Percentiles rank a stretch among this genome's conserved stretches.
phyloP scores from a whole-genome alignment of 2,888 invertebrate species.

The Belgica antarctica region DNA sequence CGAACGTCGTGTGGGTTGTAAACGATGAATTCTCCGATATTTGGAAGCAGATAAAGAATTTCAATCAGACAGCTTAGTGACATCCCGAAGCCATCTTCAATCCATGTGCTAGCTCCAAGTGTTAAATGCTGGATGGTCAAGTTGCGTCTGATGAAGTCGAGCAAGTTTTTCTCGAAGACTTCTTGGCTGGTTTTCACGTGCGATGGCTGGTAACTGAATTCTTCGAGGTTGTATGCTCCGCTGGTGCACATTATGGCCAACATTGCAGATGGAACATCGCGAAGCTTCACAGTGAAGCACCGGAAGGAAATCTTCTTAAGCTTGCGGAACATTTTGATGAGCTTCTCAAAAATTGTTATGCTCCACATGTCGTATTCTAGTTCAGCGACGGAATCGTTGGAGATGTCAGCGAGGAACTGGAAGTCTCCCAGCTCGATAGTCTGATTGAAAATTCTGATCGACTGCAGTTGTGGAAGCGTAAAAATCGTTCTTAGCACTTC shows the following conservation, averaged over 20 bases:
- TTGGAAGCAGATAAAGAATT: neutral
- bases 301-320: neutral
- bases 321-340: neutral
- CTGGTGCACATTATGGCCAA: neutral
- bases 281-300: neutral
- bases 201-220: neutral
- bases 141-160: neutral
- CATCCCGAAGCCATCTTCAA: neutral
- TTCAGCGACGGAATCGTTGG: neutral
- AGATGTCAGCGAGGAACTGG: neutral
- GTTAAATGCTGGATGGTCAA: neutral
- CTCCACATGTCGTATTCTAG: neutral
- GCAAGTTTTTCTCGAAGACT: neutral
- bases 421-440: neutral
- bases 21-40: neutral
- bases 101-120: neutral
- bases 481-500: neutral
- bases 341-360: neutral
- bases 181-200: neutral
- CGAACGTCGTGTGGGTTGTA: neutral
- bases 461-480: neutral
- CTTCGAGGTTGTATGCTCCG: neutral
- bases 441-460: neutral
- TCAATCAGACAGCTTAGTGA: neutral
- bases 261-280: neutral